Evolutionary conservation across 2,113 vertebrate species (phyloP).

Genomic region (Ageneiosus marmoratus): DNA sequence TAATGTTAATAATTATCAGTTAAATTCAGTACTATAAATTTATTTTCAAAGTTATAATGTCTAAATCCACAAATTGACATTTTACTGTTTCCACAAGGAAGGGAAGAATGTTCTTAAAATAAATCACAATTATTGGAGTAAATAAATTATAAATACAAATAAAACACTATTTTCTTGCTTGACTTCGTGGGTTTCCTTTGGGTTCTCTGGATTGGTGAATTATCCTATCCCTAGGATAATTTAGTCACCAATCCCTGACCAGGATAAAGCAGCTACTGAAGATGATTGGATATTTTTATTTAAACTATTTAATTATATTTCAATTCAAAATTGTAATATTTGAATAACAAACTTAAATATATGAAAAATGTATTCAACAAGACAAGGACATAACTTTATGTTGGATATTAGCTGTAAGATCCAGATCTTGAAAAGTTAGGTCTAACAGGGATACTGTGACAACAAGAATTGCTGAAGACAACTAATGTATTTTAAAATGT

Average conservation of each 20-base stretch:
- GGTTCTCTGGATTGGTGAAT: background rate
- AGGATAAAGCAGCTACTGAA: background rate
- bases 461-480: background rate
- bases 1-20: slow-evolving; percentile 4
- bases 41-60: slow-evolving; percentile 3
- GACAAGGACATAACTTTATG: background rate
- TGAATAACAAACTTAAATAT: background rate
- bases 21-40: background rate
- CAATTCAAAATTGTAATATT: background rate
- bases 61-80: background rate
- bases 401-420: background rate
- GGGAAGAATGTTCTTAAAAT: background rate
- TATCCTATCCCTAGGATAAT: too few relatives aligned
- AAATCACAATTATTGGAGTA: slow-evolving; percentile 1
- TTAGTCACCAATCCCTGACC: too few relatives aligned
- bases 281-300: background rate
- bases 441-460: too few relatives aligned
- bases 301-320: background rate
- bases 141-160: slow-evolving; percentile 19
- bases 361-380: too few relatives aligned
- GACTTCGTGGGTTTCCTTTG: background rate
- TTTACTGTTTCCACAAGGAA: background rate
- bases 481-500: background rate
- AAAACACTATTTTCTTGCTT: slow-evolving; percentile 22
- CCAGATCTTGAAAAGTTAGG: too few relatives aligned